Evolutionary conservation across 64 coral and sea anemone species (phyloP), one percentile per base, ranked within the genome.

Genomic region (Acropora tenuis): DNA sequence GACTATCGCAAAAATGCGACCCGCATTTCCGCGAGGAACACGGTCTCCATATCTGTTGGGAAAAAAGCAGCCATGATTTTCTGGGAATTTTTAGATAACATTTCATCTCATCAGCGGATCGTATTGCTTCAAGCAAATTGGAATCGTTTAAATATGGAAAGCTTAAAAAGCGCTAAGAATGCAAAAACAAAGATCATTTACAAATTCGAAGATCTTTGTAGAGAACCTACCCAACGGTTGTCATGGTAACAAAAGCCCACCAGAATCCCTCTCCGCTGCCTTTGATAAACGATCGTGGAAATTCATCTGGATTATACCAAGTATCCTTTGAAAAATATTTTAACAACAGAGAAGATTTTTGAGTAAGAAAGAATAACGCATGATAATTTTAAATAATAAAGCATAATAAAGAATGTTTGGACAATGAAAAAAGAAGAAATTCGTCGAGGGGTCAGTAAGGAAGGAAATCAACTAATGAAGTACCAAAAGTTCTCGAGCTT

Each of bases 161-260:
- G 30, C 30, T 30, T 30, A 30, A 30, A 30, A 30, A 30, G 30
- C 30, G 30, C 30, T 30, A 30, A 30, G 30, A 30, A 30, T 30
- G 30, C 30, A 30, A 30, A 0, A 30, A 30, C 30, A 30, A 0
- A 30, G 30, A 30, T 30, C 30, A 30, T 30, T 30, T 30, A 55
- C 6, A 55, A 55, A 55, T 55, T 7, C 52, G 30, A 30, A 53
- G 74, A 47, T 11, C 0, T 8, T 18, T 10, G 8, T 41, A 16
- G n/a, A 11, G 49, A 47, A 88, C 96, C 88, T 78, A 98, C 96
- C 96, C 96, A 30, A 98, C 96, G 20, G 96, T 98, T 72, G 96
- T 98, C 96, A 98, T 98, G 53, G 96, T 95, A 65, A 98, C 96
- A 82, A 95, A 98, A 12, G 96, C 96, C 96, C 96, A 98, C 96